Percentiles rank a stretch among this genome's conserved stretches.
Conservation (phyloP, 2,113 vertebrate genomes). For the Nycticebus coucang region DNA sequence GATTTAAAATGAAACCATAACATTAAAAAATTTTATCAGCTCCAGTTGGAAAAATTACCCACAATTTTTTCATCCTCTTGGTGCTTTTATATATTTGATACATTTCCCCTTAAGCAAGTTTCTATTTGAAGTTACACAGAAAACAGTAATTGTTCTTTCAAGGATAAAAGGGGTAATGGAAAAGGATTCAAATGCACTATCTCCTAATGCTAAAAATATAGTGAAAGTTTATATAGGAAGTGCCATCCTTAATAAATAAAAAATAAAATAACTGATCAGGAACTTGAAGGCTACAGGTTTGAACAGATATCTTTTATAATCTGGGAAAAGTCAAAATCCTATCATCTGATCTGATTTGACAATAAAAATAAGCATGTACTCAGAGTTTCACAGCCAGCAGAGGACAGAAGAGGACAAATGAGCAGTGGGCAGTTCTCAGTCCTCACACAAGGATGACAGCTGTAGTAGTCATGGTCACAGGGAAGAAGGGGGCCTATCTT, state of each 20-base stretch:
- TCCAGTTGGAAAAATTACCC: neutral
- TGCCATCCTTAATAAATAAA: neutral
- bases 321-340: neutral
- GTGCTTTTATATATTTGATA: neutral
- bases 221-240: no score
- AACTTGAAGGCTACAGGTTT: neutral
- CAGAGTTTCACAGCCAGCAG: neutral
- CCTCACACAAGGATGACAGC: neutral
- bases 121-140: neutral
- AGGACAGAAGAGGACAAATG: neutral
- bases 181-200: neutral
- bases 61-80: neutral
- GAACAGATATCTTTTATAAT: neutral
- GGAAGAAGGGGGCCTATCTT: neutral
- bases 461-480: no score
- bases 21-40: neutral
- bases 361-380: neutral
- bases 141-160: neutral
- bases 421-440: neutral
- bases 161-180: neutral
- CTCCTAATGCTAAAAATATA: neutral
- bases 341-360: neutral
- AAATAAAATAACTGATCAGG: neutral
- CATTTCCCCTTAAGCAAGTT: neutral
- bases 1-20: neutral